Conservation (phyloP, 2,888 invertebrate species). For the Trissolcus japonicus region DNA sequence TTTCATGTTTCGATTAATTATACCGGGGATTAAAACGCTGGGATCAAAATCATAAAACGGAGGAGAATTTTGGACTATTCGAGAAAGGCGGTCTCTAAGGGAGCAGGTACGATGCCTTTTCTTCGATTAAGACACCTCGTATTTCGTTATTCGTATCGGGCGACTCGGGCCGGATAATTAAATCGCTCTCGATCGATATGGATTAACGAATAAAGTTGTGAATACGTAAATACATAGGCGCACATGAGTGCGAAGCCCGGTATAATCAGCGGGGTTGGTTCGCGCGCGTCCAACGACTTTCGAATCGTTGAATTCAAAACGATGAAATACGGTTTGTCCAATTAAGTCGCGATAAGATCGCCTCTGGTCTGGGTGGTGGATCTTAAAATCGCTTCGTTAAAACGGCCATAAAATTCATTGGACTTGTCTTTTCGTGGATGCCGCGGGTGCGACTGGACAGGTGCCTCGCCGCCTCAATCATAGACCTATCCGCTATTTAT, state of each 20-base stretch:
- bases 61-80: conserved; percentile 25
- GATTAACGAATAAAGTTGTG: conserved; percentile 45
- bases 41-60: conserved; percentile 24
- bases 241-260: conserved; percentile 48
- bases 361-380: conserved; percentile 65
- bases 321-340: conserved; percentile 70
- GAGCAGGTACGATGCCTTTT: conserved; percentile 24
- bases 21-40: conserved; percentile 22
- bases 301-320: conserved; percentile 60
- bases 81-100: conserved; percentile 29
- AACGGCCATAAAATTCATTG: conserved; percentile 73
- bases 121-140: conserved; percentile 26
- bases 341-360: conserved; percentile 72
- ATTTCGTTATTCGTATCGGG: conserved; percentile 5
- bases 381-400: conserved; percentile 72
- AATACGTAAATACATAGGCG: conserved; percentile 30
- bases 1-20: conserved; percentile 42
- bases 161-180: conserved; percentile 29
- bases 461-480: conserved; percentile 62
- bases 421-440: conserved; percentile 59
- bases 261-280: conserved; percentile 45
- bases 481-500: conserved; percentile 62
- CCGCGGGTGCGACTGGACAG: conserved; percentile 65
- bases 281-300: conserved; percentile 56
- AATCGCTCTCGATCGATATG: conserved; percentile 26